Evolutionary conservation across 2,797 vertebrate genomes (phyloP).

Genomic region (Emys orbicularis): DNA sequence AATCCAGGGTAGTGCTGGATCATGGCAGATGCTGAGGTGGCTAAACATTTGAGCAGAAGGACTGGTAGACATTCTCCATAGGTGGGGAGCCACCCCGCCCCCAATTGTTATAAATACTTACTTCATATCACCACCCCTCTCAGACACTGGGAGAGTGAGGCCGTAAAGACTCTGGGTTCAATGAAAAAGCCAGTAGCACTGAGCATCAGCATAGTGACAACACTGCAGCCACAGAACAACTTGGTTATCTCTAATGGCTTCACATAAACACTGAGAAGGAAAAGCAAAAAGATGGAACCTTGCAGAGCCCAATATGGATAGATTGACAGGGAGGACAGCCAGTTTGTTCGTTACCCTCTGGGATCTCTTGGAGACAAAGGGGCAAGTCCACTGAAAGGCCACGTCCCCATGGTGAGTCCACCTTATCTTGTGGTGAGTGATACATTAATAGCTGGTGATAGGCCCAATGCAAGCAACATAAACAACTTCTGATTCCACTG

Average conservation of each 20-base stretch:
- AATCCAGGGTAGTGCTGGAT: too few relatives aligned
- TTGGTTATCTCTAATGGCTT: rapidly evolving
- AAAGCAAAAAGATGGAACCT: background rate
- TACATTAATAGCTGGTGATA: background rate
- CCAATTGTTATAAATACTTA: background rate
- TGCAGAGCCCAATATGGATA: rapidly evolving
- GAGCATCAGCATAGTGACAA: background rate
- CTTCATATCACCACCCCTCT: background rate
- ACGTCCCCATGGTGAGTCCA: background rate
- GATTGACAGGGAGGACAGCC: background rate
- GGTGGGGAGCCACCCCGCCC: background rate
- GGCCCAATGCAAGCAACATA: background rate
- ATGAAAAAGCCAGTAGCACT: rapidly evolving
- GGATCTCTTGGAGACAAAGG: background rate
- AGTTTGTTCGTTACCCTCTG: background rate
- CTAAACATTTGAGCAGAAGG: background rate
- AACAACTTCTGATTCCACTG: rapidly evolving
- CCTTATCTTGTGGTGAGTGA: background rate
- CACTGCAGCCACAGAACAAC: background rate
- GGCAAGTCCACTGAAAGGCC: background rate
- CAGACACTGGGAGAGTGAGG: background rate
- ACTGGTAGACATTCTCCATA: background rate
- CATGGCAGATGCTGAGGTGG: too few relatives aligned
- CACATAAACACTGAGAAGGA: background rate
- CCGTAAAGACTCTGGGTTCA: background rate